Percentiles rank a stretch among this genome's conserved stretches.
phyloP scores from a whole-genome alignment of 2,797 vertebrate species.

The Gastrophryne carolinensis region DNA sequence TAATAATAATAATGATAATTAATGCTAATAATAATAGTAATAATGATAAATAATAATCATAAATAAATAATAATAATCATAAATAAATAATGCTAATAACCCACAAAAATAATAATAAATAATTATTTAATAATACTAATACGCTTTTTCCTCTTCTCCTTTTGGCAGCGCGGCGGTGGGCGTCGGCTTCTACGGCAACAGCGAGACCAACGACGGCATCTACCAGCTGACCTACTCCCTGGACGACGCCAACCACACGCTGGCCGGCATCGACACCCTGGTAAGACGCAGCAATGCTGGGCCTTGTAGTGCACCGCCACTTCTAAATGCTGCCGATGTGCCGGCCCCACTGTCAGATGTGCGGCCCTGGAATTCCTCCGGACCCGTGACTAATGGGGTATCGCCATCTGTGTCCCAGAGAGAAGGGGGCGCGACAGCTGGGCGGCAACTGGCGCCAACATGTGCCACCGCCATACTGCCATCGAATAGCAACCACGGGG shows the following conservation, averaged over 20 bases:
- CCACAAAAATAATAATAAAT: too few relatives aligned
- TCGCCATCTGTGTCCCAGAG: slow-evolving; percentile 17
- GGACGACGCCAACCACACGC: slow-evolving; percentile 88
- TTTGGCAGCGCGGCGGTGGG: slow-evolving; percentile 84
- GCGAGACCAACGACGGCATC: slow-evolving; percentile 90
- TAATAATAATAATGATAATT: too few relatives aligned
- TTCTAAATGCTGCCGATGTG: too few relatives aligned
- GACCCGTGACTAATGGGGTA: slow-evolving; percentile 41
- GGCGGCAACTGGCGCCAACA: background rate
- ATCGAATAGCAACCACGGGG: too few relatives aligned
- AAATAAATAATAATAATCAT: too few relatives aligned
- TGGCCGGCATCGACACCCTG: slow-evolving; percentile 80
- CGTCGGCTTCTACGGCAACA: slow-evolving; percentile 96
- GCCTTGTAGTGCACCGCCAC: background rate
- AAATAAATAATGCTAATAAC: too few relatives aligned
- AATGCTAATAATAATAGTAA: too few relatives aligned
- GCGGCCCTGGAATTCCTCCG: slow-evolving; percentile 13
- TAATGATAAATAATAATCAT: too few relatives aligned
- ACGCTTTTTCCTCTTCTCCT: slow-evolving; percentile 26
- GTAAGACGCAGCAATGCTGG: slow-evolving; percentile 68
- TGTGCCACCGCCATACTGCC: background rate
- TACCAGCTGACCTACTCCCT: slow-evolving; percentile 92
- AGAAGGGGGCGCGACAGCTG: background rate
- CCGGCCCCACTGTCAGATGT: background rate
- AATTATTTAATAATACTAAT: too few relatives aligned